Evolutionary conservation across 2,113 vertebrate genomes (phyloP), one percentile per base, ranked within the genome.

Genomic region (Cercocebus atys): DNA sequence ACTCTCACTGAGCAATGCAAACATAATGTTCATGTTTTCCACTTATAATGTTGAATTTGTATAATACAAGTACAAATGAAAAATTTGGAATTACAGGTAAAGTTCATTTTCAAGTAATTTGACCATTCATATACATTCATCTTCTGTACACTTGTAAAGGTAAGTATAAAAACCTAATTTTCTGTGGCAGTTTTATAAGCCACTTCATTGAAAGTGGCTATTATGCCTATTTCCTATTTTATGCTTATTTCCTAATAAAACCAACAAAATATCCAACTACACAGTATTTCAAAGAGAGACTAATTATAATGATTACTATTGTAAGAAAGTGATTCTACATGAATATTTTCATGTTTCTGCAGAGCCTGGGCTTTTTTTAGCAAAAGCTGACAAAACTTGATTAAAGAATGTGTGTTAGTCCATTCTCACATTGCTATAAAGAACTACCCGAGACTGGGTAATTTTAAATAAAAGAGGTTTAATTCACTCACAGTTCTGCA

Each of bases 331-430:
- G 80, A n/a, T 88, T 89, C 27, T 57, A 17, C 16, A 20, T 88
- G 84, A 97, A 73, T 94, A 40, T 81, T 94, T 89, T 90, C 50
- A 88, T 81, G 70, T 93, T 81, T 75, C 38, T 88, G 2, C 6
- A 82, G 3, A 78, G 18, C 90, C 27, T 96, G 68, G 18, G n/a
- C 25, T 95, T 88, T 76, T 76, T 80, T 87, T 50, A 83, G 35
- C 5, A 82, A 94, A 96, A 57, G 4, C n/a, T 50, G n/a, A 66
- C 35, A 78, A 72, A 80, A 79, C 30, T 83, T 59, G n/a, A 25
- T 61, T 45, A 76, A 73, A 78, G 40, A 47, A 64, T 64, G 27
- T 64, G 11, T 64, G 30, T 64, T 64, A 64, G 12, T 64, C 30
- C 12, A 2, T 64, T 64, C 30, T 32, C 27, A 64, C 27, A 30